Base-by-base conservation (phyloP, 2,888 invertebrate genomes). In the Ganaspis brasiliensis region DNA sequence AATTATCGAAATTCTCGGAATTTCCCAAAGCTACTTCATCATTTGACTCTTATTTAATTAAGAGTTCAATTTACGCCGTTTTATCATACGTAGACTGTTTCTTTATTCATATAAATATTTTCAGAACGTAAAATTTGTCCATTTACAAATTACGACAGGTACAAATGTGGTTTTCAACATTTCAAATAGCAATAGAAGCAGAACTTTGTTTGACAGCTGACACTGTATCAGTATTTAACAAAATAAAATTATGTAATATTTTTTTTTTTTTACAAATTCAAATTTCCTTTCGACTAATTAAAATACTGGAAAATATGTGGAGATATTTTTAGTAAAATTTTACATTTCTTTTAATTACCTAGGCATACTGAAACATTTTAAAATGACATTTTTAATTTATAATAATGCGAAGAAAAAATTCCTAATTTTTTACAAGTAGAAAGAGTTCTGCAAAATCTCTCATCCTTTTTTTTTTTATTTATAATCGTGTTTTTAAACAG, bases 111-210 rank as follows among this genome's bases (percentile, higher is more conserved):
- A 52, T 19, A 19, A 52, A 52, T 52, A 52, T 16, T 52, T 52
- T 0, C 19, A 19, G 52, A 19, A 52, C 52, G 16, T 52, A 52
- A 19, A 52, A 6, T 31, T 31, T 31, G 2, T 4, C 6, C 2
- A 31, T 31, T 31, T 31, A 31, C 6, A 31, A 31, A 31, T 31
- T 37, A 63, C 19, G 21, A 40, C 24, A 63, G 63, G 63, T 63
- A 63, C 63, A 63, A 63, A 37, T 40, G 40, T 63, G 37, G 19
- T 40, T 21, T 10, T 16, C 6, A 67, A 40, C 21, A 67, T 67
- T 40, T 67, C 40, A 24, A 19, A 40, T 57, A 1, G 19, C 8
- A 40, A 63, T 63, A 19, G 31, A 57, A 57, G 57, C n/a, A 24
- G 56, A 31, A 49, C 2, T 49, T 49, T n/a, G n/a, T 16, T 49